These are phyloP conservation scores for Drosophila ficusphila DNA, from an alignment of 1,140 invertebrate genomes.

Conservation along the genomic window DNA sequence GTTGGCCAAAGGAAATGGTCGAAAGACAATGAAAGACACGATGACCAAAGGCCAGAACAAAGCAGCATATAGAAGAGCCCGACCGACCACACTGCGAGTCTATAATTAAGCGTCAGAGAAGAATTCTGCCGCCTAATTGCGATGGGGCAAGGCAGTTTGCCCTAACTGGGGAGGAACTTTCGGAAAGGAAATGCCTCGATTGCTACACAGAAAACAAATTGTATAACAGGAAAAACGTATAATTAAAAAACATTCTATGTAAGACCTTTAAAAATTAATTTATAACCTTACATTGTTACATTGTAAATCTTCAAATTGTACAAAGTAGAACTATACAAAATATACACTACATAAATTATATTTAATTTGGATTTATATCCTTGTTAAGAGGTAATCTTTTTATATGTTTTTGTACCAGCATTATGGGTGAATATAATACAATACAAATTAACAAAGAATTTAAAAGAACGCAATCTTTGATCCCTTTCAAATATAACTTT, in stretches of 20 bases:
- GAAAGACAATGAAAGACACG: slow-evolving; percentile 66
- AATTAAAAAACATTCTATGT: background rate
- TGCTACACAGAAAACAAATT: slow-evolving; percentile 2
- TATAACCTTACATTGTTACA: too few species aligned
- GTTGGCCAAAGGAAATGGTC: slow-evolving; percentile 65
- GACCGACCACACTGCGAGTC: slow-evolving; percentile 17
- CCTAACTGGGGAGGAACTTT: slow-evolving; percentile 31
- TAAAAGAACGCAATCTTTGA: background rate
- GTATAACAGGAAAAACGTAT: slow-evolving; percentile 3
- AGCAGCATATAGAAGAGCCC: slow-evolving; percentile 19
- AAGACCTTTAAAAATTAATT: too few species aligned
- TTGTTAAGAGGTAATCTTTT: too few species aligned
- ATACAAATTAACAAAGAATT: too few species aligned
- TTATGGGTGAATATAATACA: too few species aligned
- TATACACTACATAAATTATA: too few species aligned
- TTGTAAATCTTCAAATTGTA: too few species aligned
- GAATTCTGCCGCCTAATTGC: slow-evolving; percentile 70
- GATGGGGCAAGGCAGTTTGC: slow-evolving; percentile 35
- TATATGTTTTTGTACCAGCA: too few species aligned
- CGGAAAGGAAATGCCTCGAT: slow-evolving; percentile 13
- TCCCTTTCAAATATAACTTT: too few species aligned
- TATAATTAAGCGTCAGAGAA: slow-evolving; percentile 42
- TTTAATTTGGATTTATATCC: too few species aligned
- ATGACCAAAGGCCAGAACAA: slow-evolving; percentile 51
- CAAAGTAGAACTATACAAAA: too few species aligned